Evolutionary conservation across 2,888 invertebrate species (phyloP).

Genomic region (Gnatocerus cornutus): DNA sequence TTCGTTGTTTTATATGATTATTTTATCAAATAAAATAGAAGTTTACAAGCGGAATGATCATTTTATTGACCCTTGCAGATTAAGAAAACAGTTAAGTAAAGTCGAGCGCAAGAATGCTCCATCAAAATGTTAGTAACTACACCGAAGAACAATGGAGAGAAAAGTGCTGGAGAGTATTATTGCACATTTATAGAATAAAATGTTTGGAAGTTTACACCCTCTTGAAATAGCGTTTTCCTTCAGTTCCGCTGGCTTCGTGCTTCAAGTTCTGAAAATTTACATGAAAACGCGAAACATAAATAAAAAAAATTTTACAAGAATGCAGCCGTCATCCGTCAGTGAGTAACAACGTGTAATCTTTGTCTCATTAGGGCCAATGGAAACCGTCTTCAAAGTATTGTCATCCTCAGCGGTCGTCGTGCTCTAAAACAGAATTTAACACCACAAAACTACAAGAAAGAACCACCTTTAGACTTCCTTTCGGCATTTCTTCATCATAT

Average conservation of each 20-base stretch:
- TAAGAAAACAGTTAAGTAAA: slow-evolving; percentile 2
- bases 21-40: slow-evolving; percentile 13
- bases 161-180: too few relatives aligned
- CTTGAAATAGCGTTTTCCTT: slow-evolving; percentile 76
- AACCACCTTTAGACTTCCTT: slow-evolving; percentile 72
- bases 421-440: slow-evolving; percentile 71
- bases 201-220: slow-evolving; percentile 57
- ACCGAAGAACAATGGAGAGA: too few relatives aligned
- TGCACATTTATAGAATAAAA: too few relatives aligned
- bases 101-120: too few relatives aligned
- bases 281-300: background rate
- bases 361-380: slow-evolving; percentile 66
- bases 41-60: background rate
- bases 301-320: slow-evolving; percentile 58
- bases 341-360: slow-evolving; percentile 70
- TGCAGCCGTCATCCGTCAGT: slow-evolving; percentile 65
- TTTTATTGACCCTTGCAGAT: background rate
- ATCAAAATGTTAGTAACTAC: too few relatives aligned
- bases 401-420: slow-evolving; percentile 73
- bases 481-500: slow-evolving; percentile 79
- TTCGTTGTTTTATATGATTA: slow-evolving; percentile 20
- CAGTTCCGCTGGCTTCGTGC: slow-evolving; percentile 72
- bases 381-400: slow-evolving; percentile 71
- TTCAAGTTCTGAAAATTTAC: slow-evolving; percentile 73
- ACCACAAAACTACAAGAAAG: too few relatives aligned